phyloP scores from a whole-genome alignment of 2,113 vertebrate species.

The Sinocyclocheilus maitianheensis region DNA sequence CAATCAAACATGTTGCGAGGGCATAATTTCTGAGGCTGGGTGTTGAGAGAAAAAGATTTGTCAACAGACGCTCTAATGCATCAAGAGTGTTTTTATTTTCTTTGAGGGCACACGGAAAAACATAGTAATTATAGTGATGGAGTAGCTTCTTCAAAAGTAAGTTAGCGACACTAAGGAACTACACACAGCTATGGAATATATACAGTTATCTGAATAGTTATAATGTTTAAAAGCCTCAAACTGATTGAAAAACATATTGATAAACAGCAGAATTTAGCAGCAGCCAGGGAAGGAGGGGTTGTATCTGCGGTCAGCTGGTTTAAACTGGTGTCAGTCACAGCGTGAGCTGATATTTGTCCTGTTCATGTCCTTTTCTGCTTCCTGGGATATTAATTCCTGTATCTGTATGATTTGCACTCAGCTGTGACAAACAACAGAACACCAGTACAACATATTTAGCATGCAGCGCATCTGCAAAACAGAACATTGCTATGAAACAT shows the following conservation, averaged over 20 bases:
- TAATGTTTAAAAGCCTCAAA: neutral
- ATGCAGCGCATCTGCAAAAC: neutral
- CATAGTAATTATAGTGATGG: neutral
- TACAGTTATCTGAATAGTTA: neutral
- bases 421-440: slow-evolving; percentile 13
- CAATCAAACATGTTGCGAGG: slow-evolving; percentile 5
- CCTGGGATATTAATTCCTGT: slow-evolving; percentile 24
- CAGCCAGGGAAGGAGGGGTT: neutral
- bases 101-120: slow-evolving; percentile 2
- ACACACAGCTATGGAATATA: neutral
- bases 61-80: neutral
- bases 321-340: slow-evolving; percentile 32
- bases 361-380: neutral
- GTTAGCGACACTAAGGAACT: neutral
- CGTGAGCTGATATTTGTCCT: neutral
- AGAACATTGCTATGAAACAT: neutral
- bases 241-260: neutral
- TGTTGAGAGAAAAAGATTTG: neutral
- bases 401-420: neutral
- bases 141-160: neutral
- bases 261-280: neutral
- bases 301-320: slow-evolving; percentile 31
- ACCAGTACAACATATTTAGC: neutral
- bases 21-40: neutral
- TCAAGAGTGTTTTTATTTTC: neutral